These are phyloP conservation scores for Aporophyla nigra DNA, from an alignment of 2,888 invertebrate genomes.

Conservation along the genomic window DNA sequence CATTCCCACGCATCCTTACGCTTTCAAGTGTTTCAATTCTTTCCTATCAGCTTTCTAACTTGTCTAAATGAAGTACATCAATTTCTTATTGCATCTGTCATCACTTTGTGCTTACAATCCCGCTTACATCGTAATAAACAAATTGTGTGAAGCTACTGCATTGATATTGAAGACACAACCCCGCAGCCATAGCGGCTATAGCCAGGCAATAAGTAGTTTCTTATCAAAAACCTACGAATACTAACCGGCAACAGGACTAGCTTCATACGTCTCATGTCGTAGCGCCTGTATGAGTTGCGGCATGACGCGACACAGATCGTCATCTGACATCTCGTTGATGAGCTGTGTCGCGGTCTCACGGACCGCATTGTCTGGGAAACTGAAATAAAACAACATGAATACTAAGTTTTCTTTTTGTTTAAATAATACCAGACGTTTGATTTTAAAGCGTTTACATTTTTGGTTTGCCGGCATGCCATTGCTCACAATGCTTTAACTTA, in stretches of 20 bases:
- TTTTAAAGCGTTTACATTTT: not conserved
- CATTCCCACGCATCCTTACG: no score
- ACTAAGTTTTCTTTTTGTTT: not conserved
- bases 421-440: not conserved
- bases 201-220: no score
- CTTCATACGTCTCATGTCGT: conserved; percentile 97
- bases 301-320: conserved; percentile 97
- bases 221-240: not conserved
- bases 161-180: no score
- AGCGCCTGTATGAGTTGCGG: conserved; percentile 98
- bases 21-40: no score
- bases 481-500: not conserved
- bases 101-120: no score
- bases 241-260: conserved; percentile 94
- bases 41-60: no score
- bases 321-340: conserved; percentile 95
- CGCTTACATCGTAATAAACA: no score
- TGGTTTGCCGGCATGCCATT: no score
- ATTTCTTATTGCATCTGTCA: no score
- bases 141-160: no score
- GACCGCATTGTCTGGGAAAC: conserved; percentile 97
- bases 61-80: no score
- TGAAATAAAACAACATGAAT: conserved; percentile 72
- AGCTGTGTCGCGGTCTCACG: conserved; percentile 96
- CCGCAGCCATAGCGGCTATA: no score